Evolutionary conservation across 1,140 invertebrate genomes (phyloP), one percentile per base, ranked within the genome.

Genomic region (Tenebrio molitor): DNA sequence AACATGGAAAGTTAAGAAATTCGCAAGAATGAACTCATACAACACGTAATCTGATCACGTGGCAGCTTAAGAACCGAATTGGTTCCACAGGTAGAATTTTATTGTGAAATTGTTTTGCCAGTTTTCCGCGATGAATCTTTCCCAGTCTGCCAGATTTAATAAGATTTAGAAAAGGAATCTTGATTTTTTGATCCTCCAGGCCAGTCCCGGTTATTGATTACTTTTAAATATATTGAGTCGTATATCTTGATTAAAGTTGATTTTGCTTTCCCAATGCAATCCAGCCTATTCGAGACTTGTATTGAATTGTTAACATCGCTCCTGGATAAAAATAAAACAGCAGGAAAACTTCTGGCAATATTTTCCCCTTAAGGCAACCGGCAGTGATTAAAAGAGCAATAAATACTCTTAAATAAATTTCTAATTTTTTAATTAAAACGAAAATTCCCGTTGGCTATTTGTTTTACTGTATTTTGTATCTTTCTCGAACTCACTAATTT

Each of bases 241-340:
- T 58, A 58, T 58, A 58, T 58, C 50, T 58, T 58, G 50, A 58
- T 58, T 58, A 58, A 58, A 58, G 50, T 58, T 58, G 50, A 58
- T 58, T 58, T 58, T 58, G 21, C 23, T 29, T 23, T 8, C 8
- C 29, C 50, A 29, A 58, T 58, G 23, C 23, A 29, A 58, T 58
- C 29, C 50, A 15, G 23, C 50, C 50, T 58, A 58, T 58, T 29
- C 50, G 23, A 58, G 50, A 58, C 50, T 58, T 23, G 50, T 58
- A 58, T 58, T 58, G 50, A 58, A 58, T 58, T 58, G 50, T 58
- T 58, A 58, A 58, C 50, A 58, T 29, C 23, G 23, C 16, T 29
- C 21, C 19, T 29, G 50, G 36, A 39, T 39, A 39, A 50, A 50
- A 50, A 46, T 21, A 50, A 21, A 58, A 58, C 50, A 58, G 50